Conservation (phyloP, 2,797 vertebrate species). For the Xiphophorus birchmanni region DNA sequence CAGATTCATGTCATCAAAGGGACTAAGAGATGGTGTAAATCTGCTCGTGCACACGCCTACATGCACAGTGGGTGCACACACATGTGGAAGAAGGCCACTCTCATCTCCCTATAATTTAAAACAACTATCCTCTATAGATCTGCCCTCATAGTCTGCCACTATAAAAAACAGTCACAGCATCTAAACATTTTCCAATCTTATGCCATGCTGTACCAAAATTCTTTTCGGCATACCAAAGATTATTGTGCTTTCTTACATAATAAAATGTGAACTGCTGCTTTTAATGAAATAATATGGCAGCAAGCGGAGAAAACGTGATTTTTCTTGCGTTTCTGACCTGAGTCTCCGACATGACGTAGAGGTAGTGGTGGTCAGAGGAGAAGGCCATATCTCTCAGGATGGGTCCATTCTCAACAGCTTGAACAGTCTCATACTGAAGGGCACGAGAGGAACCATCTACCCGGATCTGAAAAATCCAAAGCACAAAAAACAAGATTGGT, state of each 20-base stretch:
- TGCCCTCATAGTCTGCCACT: constrained; percentile 40
- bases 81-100: constrained; percentile 18
- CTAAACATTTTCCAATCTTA: constrained; percentile 44
- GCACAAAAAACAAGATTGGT: neutral
- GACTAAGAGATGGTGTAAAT: constrained; percentile 48
- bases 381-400: constrained; percentile 96
- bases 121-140: constrained; percentile 57
- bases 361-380: constrained; percentile 90
- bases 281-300: constrained; percentile 32
- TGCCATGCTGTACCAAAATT: constrained; percentile 44
- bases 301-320: constrained; percentile 11
- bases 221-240: constrained; percentile 37
- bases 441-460: constrained; percentile 91
- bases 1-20: constrained; percentile 69
- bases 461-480: constrained; percentile 84
- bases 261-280: constrained; percentile 46
- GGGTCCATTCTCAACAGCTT: constrained; percentile 90
- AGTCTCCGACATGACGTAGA: constrained; percentile 96
- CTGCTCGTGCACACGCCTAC: constrained; percentile 23
- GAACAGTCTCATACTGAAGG: constrained; percentile 92
- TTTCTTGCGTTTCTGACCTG: constrained; percentile 83
- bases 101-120: constrained; percentile 58
- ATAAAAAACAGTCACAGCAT: constrained; percentile 44
- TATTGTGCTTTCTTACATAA: constrained; percentile 47
- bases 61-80: constrained; percentile 30